Evolutionary conservation across 2,888 invertebrate species (phyloP).

Genomic region (Caenorhabditis sp.): DNA sequence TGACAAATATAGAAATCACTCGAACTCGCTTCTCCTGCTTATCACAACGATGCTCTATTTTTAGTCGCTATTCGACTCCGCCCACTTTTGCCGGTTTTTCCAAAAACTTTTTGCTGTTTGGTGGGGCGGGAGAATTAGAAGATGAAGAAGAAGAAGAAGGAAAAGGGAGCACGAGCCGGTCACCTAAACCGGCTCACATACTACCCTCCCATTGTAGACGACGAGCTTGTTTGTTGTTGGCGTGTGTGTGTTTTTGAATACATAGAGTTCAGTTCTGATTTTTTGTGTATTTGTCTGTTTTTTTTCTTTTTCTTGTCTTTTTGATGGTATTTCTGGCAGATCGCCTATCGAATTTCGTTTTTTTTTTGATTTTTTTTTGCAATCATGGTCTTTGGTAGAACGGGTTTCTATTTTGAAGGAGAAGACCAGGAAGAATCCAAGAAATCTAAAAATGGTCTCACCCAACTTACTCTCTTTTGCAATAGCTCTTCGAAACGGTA

Average conservation of each 20-base stretch:
- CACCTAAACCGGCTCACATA: background rate
- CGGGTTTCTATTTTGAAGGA: no score
- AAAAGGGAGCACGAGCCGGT: background rate
- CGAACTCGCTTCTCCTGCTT: background rate
- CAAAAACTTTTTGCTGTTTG: no score
- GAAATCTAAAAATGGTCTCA: no score
- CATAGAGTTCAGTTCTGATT: background rate
- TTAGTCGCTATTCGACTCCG: background rate
- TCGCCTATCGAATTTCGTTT: background rate
- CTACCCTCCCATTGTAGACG: background rate
- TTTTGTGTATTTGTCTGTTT: background rate
- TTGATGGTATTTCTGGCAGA: background rate
- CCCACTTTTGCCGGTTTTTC: background rate
- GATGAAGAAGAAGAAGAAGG: background rate
- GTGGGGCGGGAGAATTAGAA: no score
- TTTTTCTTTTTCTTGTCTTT: background rate
- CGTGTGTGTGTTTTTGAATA: background rate
- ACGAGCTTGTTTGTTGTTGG: background rate
- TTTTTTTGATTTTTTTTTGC: background rate
- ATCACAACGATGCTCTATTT: background rate
- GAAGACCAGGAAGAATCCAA: no score
- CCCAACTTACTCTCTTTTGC: no score
- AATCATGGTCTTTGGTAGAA: no score
- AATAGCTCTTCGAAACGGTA: no score
- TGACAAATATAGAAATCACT: background rate